A percentile compares a stretch with the other conserved stretches of the same genome.
Evolutionary conservation across 1,140 invertebrate genomes (phyloP).

Genomic region (Drosophila nannoptera): DNA sequence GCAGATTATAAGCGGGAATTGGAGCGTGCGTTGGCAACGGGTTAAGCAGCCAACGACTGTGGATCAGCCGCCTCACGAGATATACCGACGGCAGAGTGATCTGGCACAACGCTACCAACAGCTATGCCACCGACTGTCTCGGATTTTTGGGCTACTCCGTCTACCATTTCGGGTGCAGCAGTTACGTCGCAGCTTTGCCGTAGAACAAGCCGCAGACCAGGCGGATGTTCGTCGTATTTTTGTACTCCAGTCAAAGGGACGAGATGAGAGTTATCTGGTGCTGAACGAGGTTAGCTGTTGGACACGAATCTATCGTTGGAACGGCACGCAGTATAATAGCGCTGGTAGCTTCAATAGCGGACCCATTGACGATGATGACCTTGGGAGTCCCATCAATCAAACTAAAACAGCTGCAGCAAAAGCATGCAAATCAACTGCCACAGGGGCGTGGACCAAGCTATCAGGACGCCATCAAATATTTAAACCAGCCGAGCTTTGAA

Average conservation of each 20-base stretch:
- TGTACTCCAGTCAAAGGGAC: conserved; percentile 15
- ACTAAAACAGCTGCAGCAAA: conserved; percentile 36
- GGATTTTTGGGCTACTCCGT: conserved; percentile 29
- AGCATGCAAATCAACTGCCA: conserved; percentile 26
- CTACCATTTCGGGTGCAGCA: conserved; percentile 55
- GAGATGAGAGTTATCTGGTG: conserved; percentile 42
- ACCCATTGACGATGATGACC: conserved; percentile 49
- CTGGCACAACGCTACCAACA: conserved; percentile 23
- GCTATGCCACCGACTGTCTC: conserved; percentile 35
- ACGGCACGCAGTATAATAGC: conserved; percentile 35
- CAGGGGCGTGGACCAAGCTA: conserved; percentile 30
- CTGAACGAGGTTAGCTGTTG: conserved; percentile 61
- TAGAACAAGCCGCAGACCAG: conserved; percentile 29
- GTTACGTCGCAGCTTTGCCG: conserved; percentile 29
- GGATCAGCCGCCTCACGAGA: neutral
- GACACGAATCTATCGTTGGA: conserved; percentile 55
- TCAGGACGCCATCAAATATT: conserved; percentile 51
- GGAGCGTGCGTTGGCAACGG: conserved; percentile 57
- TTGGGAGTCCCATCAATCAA: conserved; percentile 20
- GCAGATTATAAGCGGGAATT: conserved; percentile 65
- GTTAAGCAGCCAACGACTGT: conserved; percentile 33
- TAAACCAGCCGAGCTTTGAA: conserved; percentile 35
- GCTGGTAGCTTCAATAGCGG: conserved; percentile 52
- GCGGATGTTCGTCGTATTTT: conserved; percentile 52
- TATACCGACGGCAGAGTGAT: conserved; percentile 40